Conservation (phyloP, 1,140 invertebrate genomes). For the Euura saliciscinereae region DNA sequence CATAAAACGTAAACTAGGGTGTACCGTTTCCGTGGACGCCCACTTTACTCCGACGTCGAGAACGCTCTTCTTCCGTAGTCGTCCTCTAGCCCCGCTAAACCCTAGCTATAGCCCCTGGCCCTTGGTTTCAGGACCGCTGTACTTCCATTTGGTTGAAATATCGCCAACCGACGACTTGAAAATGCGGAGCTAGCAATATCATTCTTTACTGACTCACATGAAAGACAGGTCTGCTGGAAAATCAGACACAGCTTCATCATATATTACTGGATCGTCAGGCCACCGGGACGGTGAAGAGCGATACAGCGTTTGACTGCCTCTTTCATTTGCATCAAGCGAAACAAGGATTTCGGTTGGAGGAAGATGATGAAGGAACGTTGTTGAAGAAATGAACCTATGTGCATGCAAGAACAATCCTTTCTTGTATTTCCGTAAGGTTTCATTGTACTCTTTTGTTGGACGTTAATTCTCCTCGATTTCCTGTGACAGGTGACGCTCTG, state of each 20-base stretch:
- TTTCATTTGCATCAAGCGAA: background rate
- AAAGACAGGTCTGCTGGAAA: background rate
- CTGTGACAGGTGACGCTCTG: background rate
- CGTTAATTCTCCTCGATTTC: background rate
- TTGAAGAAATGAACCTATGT: background rate
- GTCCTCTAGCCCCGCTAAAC: slow-evolving; percentile 24
- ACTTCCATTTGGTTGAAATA: slow-evolving; percentile 32
- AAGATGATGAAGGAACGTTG: background rate
- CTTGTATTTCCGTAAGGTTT: background rate
- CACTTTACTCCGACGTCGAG: background rate
- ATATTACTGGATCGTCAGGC: background rate
- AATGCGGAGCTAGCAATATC: slow-evolving; percentile 28
- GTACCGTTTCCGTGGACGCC: slow-evolving; percentile 56
- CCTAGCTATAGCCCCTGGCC: slow-evolving; percentile 3
- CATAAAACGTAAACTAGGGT: slow-evolving; percentile 60
- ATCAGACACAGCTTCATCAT: background rate
- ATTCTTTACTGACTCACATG: background rate
- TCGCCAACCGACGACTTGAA: slow-evolving; percentile 36
- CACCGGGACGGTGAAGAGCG: background rate
- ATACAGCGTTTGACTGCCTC: background rate
- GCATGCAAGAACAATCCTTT: background rate
- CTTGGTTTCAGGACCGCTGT: slow-evolving; percentile 4
- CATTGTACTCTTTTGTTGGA: background rate
- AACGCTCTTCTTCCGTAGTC: slow-evolving; percentile 29
- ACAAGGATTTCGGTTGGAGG: background rate